A percentile compares a stretch with the other conserved stretches of the same genome.
Evolutionary conservation across 2,797 vertebrate genomes (phyloP).

Genomic region (Acanthiza pusilla): DNA sequence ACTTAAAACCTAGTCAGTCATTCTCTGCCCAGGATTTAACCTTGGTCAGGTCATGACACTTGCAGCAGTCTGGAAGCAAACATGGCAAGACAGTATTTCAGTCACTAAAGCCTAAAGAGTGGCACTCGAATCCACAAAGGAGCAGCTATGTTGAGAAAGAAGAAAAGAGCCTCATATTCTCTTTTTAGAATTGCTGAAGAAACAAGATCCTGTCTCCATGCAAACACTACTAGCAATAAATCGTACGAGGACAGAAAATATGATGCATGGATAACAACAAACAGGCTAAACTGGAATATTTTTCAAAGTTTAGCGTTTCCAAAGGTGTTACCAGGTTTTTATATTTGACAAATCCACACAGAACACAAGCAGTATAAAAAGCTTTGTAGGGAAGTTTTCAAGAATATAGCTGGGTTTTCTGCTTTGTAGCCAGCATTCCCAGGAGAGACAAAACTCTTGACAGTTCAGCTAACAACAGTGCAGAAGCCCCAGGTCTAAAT

Average conservation of each 20-base stretch:
- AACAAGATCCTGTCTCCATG: not conserved
- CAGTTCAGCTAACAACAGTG: not conserved
- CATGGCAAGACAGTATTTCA: not conserved
- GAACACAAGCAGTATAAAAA: not conserved
- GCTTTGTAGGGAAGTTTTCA: not conserved
- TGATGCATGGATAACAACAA: not conserved
- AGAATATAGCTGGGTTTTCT: not conserved
- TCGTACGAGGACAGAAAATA: not conserved
- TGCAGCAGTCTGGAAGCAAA: not conserved
- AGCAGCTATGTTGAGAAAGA: not conserved
- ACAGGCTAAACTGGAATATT: not conserved
- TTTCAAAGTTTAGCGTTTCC: not conserved
- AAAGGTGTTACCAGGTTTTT: not conserved
- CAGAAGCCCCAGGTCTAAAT: not conserved
- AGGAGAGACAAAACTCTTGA: not conserved
- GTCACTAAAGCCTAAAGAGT: not conserved
- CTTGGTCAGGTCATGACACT: not conserved
- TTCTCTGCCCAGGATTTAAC: not conserved
- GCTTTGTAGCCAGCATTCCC: not conserved
- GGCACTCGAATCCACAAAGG: not conserved
- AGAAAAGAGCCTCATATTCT: not conserved
- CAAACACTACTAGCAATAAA: not conserved
- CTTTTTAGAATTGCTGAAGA: not conserved
- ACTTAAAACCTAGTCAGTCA: not conserved
- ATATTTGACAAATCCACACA: not conserved